phyloP scores from a whole-genome alignment of 2,797 vertebrate genomes.

The Toxotes lorentzi region DNA sequence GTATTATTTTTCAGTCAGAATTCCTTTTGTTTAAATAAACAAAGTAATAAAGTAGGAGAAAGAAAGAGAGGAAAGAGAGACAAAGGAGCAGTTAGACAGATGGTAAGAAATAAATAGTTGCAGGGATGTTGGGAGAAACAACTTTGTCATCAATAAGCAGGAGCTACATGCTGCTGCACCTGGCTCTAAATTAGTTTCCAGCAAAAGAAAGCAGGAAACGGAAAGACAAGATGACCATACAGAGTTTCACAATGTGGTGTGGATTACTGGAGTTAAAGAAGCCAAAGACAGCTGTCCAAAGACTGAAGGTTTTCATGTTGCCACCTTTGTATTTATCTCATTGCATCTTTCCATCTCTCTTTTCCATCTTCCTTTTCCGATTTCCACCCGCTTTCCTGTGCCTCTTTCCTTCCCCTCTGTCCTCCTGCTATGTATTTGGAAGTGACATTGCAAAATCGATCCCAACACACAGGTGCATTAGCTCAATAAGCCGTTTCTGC shows the following conservation, averaged over 20 bases:
- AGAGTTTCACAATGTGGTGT: background rate
- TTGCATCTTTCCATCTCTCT: background rate
- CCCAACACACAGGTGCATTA: slow-evolving; percentile 82
- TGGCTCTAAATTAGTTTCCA: slow-evolving; percentile 19
- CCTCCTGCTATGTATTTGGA: slow-evolving; percentile 64
- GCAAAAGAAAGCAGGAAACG: background rate
- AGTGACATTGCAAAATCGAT: slow-evolving; percentile 85
- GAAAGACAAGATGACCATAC: background rate
- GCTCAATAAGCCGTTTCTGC: slow-evolving; percentile 87
- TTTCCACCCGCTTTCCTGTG: background rate
- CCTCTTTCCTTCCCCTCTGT: slow-evolving; percentile 26
- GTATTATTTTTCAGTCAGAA: background rate
- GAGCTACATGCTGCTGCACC: slow-evolving; percentile 18
- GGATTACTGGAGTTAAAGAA: background rate
- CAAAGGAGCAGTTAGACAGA: slow-evolving; percentile 21
- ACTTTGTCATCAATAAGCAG: slow-evolving; percentile 8
- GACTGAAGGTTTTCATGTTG: slow-evolving; percentile 1
- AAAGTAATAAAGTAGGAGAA: background rate
- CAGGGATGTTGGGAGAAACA: slow-evolving; percentile 15
- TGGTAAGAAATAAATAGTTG: slow-evolving; percentile 28
- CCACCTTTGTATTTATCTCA: slow-evolving; percentile 10
- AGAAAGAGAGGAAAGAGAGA: background rate
- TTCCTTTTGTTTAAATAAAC: background rate
- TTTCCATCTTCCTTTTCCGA: slow-evolving; percentile 3
- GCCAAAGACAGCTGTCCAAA: background rate